Percentiles rank a stretch among this genome's conserved stretches.
These are phyloP conservation scores for Morbakka virulenta DNA, from an alignment of 30 jellyfish, hydroid and myxozoan species.

Conservation along the genomic window DNA sequence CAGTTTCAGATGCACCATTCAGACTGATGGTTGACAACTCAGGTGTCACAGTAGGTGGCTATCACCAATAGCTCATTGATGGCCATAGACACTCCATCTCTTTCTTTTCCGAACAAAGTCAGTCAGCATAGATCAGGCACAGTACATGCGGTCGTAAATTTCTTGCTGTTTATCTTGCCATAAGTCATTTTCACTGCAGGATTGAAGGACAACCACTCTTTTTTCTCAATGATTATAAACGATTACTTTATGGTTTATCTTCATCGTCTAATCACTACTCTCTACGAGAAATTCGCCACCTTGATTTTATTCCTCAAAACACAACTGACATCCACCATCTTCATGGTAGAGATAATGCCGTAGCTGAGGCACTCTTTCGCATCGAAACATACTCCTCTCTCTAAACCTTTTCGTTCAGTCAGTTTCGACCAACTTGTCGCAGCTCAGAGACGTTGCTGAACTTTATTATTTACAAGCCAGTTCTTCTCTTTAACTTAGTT, in stretches of 20 bases:
- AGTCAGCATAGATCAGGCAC: neutral
- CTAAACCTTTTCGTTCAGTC: too few species aligned
- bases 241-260: constrained; percentile 21
- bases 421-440: neutral
- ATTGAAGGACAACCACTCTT: neutral
- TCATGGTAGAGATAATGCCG: constrained; percentile 8
- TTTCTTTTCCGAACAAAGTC: neutral
- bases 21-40: neutral
- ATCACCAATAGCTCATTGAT: neutral
- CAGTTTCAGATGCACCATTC: neutral
- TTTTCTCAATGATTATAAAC: constrained; percentile 19
- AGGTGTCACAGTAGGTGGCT: neutral
- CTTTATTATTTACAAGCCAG: too few species aligned
- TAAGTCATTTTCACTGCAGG: neutral
- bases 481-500: too few species aligned
- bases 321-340: constrained; percentile 24
- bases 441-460: too few species aligned
- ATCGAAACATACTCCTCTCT: too few species aligned
- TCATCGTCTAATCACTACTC: constrained; percentile 10
- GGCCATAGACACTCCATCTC: neutral
- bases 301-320: constrained; percentile 29
- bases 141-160: constrained; percentile 18
- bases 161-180: neutral
- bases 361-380: constrained; percentile 62
- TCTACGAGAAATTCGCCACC: constrained; percentile 34